Evolutionary conservation across 2,888 invertebrate genomes (phyloP).

Genomic region (Drosophila koepferae): DNA sequence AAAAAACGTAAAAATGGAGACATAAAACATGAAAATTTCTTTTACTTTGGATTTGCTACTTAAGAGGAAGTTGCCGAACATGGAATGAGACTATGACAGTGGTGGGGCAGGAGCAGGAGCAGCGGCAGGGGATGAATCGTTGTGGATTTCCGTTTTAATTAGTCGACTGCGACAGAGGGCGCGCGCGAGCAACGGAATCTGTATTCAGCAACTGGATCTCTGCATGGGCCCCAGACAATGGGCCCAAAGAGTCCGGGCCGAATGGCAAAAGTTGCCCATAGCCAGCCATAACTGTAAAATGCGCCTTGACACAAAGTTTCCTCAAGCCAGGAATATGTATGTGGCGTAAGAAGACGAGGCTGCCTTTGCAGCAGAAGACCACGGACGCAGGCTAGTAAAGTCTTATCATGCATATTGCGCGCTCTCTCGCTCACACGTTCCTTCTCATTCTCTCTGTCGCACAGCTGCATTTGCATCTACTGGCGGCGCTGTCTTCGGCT

Average conservation of each 20-base stretch:
- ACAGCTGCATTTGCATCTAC: conserved; percentile 26
- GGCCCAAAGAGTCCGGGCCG: conserved; percentile 42
- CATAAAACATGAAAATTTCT: conserved; percentile 74
- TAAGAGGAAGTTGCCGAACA: conserved; percentile 61
- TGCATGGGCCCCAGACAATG: conserved; percentile 49
- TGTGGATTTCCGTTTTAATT: conserved; percentile 81
- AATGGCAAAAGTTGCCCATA: conserved; percentile 73
- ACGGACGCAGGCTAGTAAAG: conserved; percentile 8
- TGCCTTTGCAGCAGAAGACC: conserved; percentile 1
- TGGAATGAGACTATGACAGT: background rate
- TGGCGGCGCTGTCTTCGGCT: conserved; percentile 46
- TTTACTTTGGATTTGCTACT: conserved; percentile 73
- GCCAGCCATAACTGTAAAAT: conserved; percentile 78
- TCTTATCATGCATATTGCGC: conserved; percentile 45
- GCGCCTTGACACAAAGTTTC: conserved; percentile 76
- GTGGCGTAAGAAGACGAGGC: background rate
- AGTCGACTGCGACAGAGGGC: conserved; percentile 62
- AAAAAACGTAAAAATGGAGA: conserved; percentile 36
- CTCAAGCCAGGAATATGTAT: conserved; percentile 23
- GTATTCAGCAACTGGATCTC: conserved; percentile 62
- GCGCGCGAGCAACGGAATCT: conserved; percentile 42
- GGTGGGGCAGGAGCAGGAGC: background rate
- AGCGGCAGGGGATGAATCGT: conserved; percentile 41
- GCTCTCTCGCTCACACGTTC: background rate
- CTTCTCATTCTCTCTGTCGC: conserved; percentile 1